Evolutionary conservation across 2,113 vertebrate species (phyloP).

Genomic region (Hemiscyllium ocellatum): DNA sequence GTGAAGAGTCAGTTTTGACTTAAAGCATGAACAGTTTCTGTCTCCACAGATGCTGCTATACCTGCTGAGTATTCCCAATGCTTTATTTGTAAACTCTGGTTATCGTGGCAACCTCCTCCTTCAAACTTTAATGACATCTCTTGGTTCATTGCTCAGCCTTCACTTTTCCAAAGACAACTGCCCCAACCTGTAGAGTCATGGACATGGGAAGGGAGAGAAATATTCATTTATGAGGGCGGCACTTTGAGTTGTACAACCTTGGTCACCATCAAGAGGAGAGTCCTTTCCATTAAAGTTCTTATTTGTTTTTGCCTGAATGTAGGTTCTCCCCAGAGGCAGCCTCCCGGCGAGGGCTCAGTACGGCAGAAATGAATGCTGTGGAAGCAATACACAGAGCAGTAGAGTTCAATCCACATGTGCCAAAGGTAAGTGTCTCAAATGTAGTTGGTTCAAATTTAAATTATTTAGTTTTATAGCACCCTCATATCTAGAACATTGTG

Average conservation of each 20-base stretch:
- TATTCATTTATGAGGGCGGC: neutral
- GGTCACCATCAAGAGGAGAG: neutral
- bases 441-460: neutral
- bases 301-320: conserved; percentile 41
- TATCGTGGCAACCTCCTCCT: neutral
- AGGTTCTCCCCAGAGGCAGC: conserved; percentile 97
- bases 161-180: neutral
- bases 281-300: neutral
- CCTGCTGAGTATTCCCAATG: too few species aligned
- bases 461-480: neutral
- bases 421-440: conserved; percentile 71
- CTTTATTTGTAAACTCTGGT: neutral
- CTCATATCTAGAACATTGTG: neutral
- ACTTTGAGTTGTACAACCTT: neutral
- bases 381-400: conserved; percentile 99
- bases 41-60: too few species aligned
- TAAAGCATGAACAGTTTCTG: too few species aligned
- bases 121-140: neutral
- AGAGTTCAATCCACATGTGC: conserved; percentile 98
- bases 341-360: conserved; percentile 89
- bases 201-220: neutral
- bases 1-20: too few species aligned
- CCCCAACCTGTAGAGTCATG: neutral
- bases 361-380: conserved; percentile 96
- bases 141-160: neutral